These are phyloP conservation scores for Drosophila sordidapex DNA, from an alignment of 2,888 invertebrate genomes.

Conservation along the genomic window DNA sequence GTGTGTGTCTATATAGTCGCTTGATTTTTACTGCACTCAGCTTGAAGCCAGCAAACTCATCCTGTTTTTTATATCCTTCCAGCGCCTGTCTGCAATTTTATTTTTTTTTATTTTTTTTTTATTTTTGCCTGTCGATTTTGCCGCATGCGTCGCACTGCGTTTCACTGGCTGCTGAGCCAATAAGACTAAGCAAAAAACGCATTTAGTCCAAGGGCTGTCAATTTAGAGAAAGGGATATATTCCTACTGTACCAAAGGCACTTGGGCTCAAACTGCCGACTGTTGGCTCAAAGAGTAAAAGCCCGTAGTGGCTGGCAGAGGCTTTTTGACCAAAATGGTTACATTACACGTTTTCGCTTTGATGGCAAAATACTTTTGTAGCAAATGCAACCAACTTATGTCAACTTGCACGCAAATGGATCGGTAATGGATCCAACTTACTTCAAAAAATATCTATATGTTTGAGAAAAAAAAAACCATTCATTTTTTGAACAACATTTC, in stretches of 20 bases:
- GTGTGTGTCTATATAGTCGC: constrained; percentile 56
- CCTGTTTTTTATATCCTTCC: constrained; percentile 5
- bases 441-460: background rate
- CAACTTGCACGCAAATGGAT: constrained; percentile 29
- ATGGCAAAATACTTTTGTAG: constrained; percentile 9
- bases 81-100: constrained; percentile 70
- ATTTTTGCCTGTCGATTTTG: constrained; percentile 57
- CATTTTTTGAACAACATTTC: background rate
- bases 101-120: constrained; percentile 11
- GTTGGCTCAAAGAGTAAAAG: constrained; percentile 34
- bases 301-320: constrained; percentile 5
- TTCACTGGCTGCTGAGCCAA: constrained; percentile 44
- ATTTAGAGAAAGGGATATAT: background rate
- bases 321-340: constrained; percentile 17
- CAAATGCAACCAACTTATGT: constrained; percentile 7
- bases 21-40: constrained; percentile 81
- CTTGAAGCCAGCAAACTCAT: constrained; percentile 37
- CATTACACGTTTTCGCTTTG: constrained; percentile 35
- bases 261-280: background rate
- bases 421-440: constrained; percentile 15
- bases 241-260: background rate
- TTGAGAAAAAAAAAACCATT: background rate
- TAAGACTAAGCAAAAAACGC: constrained; percentile 80
- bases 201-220: constrained; percentile 63
- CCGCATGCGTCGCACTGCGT: constrained; percentile 54